Evolutionary conservation across 2,888 invertebrate genomes (phyloP), one percentile per base, ranked within the genome.

Genomic region (Cephus rjabovi): DNA sequence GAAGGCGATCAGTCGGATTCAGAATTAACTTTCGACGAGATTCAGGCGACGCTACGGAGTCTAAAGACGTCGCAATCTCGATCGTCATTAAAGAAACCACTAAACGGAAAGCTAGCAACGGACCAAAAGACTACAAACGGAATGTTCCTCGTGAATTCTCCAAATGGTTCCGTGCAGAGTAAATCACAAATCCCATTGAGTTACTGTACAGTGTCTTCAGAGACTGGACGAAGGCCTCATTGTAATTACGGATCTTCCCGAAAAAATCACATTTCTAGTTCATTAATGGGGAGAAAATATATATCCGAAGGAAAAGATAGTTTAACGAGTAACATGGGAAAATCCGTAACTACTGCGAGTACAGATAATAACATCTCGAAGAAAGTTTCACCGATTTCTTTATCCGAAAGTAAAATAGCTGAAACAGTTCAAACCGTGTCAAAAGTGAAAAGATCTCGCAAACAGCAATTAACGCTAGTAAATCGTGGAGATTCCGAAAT

Each of bases 401-500:
- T 82, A 77, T 35, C 80, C 81, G 31, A 83, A 75, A 23, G 69
- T 76, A 40, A 74, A 76, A 76, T 78, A 76, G 68, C 79, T 15
- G 68, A 23, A 23, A 73, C 74, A 9, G 30, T 37, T 74, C 76
- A 81, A 34, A 76, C 34, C 12, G 12, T 15, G 35, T 80, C 40
- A 33, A 86, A 87, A 83, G 85, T 88, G 0, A 91, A 91, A 77
- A 83, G 91, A 76, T 87, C 90, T 0, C 85, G 91, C 34, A 91
- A 91, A 71, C 91, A 91, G 75, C 90, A 91, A 77, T 83, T 91
- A 73, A 89, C 88, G 1, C 87, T 87, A 1, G 91, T 91, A 0
- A 90, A 91, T 80, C 89, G 91, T 0, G 90, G 88, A 1, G 91
- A 91, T 79, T 89, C 91, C 0, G 91, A 91, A 80, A 91, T 91